A percentile compares a stretch with the other conserved stretches of the same genome.
These are phyloP conservation scores for Trachops cirrhosus DNA, from an alignment of 2,797 vertebrate species.

Conservation along the genomic window DNA sequence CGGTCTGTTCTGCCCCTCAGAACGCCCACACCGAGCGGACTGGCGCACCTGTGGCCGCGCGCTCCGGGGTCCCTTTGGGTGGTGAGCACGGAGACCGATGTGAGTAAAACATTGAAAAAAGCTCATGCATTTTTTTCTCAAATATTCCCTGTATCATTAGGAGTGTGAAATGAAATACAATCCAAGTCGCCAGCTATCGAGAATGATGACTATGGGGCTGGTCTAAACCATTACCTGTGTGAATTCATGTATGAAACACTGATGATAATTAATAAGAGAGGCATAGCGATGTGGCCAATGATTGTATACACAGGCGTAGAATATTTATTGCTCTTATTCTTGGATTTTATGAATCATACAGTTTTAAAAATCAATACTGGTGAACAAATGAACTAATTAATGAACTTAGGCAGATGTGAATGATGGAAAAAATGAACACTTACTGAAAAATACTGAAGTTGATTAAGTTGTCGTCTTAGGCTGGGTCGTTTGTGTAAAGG, in stretches of 20 bases:
- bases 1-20: neutral
- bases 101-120: neutral
- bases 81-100: neutral
- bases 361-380: neutral
- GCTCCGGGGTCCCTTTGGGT: rapidly evolving
- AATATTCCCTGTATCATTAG: neutral
- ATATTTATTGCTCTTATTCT: neutral
- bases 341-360: neutral
- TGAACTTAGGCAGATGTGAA: neutral
- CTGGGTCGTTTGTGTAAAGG: neutral
- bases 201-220: neutral
- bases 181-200: neutral
- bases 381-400: neutral
- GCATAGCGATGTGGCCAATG: neutral
- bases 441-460: neutral
- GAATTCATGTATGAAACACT: neutral
- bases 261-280: neutral
- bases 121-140: neutral
- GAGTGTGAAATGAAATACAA: neutral
- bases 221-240: no score
- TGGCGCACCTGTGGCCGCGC: rapidly evolving
- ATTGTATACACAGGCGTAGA: neutral
- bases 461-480: neutral
- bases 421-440: neutral
- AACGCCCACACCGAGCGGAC: rapidly evolving